Base-by-base conservation (phyloP, 2,888 invertebrate genomes). In the Catonia carolina region DNA sequence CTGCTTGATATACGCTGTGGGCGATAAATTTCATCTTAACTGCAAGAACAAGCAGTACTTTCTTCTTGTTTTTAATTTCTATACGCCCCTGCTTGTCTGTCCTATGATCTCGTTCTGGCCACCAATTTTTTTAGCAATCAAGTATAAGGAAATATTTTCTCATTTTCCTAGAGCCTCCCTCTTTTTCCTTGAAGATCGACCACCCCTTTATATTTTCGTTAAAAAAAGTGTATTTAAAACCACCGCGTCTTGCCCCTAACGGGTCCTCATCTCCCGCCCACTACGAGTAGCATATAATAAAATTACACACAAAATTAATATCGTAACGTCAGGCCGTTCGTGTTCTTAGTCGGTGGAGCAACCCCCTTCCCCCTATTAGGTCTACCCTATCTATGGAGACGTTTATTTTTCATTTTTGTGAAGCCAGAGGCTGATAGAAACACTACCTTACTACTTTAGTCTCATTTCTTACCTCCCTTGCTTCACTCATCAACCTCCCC, bases 1-100 rank as follows among this genome's bases (percentile, higher is more conserved):
- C 51, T 51, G 61, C 56, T 51, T 15, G 53, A 53, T 45, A 42
- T 58, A 60, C 54, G 56, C 56, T 51, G 47, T 22, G 51, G 60
- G 60, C 54, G 59, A 61, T 61, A 61, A 59, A 61, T 61, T 56
- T 58, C 39, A 55, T 55, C 53, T 59, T 57, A 53, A 59, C 51
- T 56, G 57, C 47, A 60, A 61, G 51, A 22, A 42, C 42, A 17
- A 61, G 60, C 61, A 57, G 5, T 4, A 27, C 60, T 60, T 61
- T 49, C 61, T 45, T 56, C 48, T 60, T 61, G 61, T 62, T 63
- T 63, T 63, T 63, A 63, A 62, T 63, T 63, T 62, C 61, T 60
- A 60, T 55, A 59, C 27, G 8, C 27, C 27, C 27, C 27, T 8
- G 27, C 27, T 27, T 53, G 20, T 37, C 37, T 35, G 31, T 23